Base-by-base conservation (phyloP, 2,113 vertebrate genomes). In the Xenopus borealis region DNA sequence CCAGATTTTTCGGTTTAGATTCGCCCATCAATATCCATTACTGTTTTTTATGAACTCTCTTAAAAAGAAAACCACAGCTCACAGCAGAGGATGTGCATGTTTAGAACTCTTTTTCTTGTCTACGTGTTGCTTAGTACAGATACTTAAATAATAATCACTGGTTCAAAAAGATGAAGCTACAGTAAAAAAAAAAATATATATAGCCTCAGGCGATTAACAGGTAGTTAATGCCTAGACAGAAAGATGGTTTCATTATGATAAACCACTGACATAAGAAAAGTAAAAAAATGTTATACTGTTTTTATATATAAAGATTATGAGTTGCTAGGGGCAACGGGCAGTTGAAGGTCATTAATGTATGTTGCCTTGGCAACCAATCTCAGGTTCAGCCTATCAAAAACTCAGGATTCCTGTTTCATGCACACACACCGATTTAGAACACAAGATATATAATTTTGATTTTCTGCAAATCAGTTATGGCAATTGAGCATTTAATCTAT, bases 341-440 rank as follows among this genome's bases (percentile, higher is more conserved):
- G 74, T 76, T 76, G 66, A 76, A 76, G 74, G 74, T 76, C 74
- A 57, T 69, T 63, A 70, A 68, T 76, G 61, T 64, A 66, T 70
- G 74, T 70, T 76, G 74, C 66, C 67, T 57, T 70, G 12, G 66
- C 19, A 76, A 76, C 66, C 59, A 57, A 46, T 76, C 33, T 11
- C 74, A 69, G 73, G 58, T 69, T 69, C 33, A 20, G 73, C 66
- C 72, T 62, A 62, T 62, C 45, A 53, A 33, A 62, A 71, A 62
- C 33, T n/a, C n/a, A 23, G 19, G 58, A 76, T 69, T 76, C 66
- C 59, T 23, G 45, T 76, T 70, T 69, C 66, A 69, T 62, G 46
- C 73, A 75, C 58, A 62, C 27, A 69, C 55, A 53, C 59, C 40
- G 27, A 57, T 64, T 55, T 52, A 52, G 46, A 33, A 68, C 59